Evolutionary conservation across 1,140 invertebrate genomes (phyloP).

Genomic region (Procambarus clarkii): DNA sequence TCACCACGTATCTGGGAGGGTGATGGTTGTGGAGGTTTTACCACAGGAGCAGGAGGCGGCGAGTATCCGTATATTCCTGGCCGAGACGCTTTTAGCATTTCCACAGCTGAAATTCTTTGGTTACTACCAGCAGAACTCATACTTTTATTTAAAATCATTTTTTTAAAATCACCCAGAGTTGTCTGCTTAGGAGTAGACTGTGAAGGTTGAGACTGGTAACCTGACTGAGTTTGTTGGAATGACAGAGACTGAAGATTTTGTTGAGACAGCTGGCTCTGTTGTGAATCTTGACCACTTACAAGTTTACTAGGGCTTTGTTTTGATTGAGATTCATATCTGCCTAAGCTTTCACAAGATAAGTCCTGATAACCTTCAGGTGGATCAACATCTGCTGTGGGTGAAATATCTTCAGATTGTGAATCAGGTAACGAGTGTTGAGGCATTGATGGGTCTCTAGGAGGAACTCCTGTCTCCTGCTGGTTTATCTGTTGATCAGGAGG

Average conservation of each 20-base stretch:
- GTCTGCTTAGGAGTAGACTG: constrained; percentile 70
- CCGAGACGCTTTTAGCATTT: constrained; percentile 84
- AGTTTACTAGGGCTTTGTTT: constrained; percentile 37
- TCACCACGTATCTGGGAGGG: constrained; percentile 56
- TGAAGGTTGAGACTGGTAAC: constrained; percentile 8
- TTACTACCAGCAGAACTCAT: constrained; percentile 79
- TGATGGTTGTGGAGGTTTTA: constrained; percentile 81
- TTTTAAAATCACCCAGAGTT: constrained; percentile 70
- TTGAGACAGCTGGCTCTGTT: constrained; percentile 28
- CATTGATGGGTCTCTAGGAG: constrained; percentile 23
- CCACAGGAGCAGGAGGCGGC: constrained; percentile 77
- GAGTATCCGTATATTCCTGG: constrained; percentile 74
- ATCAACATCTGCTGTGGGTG: constrained; percentile 63
- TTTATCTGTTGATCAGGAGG: constrained; percentile 53
- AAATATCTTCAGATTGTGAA: constrained; percentile 61
- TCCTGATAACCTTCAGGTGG: constrained; percentile 61
- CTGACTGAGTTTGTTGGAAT: neutral
- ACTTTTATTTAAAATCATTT: constrained; percentile 75
- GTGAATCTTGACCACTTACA: constrained; percentile 37
- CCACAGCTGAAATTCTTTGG: constrained; percentile 86
- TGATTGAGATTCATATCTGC: constrained; percentile 36
- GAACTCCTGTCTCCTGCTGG: constrained; percentile 21
- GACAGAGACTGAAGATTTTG: neutral
- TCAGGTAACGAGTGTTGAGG: constrained; percentile 17
- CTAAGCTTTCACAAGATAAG: constrained; percentile 31